Base-by-base conservation (phyloP, 30 jellyfish, hydroid and myxozoan genomes). In the Pelagia noctiluca region DNA sequence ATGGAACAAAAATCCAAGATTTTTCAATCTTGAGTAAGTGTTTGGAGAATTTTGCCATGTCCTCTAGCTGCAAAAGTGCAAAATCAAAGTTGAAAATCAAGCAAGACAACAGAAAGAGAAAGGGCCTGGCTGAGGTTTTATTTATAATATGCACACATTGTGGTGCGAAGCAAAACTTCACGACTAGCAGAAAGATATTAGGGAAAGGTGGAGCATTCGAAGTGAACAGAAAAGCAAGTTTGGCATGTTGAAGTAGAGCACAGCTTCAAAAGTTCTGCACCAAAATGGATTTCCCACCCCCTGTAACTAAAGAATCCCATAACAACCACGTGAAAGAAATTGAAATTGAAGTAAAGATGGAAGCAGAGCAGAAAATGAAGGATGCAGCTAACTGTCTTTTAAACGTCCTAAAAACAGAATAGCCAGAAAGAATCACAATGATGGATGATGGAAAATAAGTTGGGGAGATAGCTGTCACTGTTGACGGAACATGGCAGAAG, bases 401-500 rank as follows among this genome's bases (percentile, higher is more conserved):
- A 18, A 79, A 23, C 8, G 12, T 62, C 21, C 50, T 33, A 5
- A 57, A 10, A 19, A 77, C 13, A 21, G 87, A 57, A 16, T 2
- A 77, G 30, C 66, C 80, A 54, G 68, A 57, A 32, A 23, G 16
- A 13, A 77, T 77, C 35, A 8, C 24, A 12, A 50, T 53, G 31
- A 36, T 2, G 32, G 88, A 32, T 33, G 69, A 54, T 77, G 88
- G 86, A n/a, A 34, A 1, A 31, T 29, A 47, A 35, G 34, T 61
- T 2, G 78, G 68, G 11, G 60, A 60, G 34, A 79, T 77, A 8
- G 50, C 79, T 2, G 88, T 77, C 8, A 16, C 86, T 75, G 60
- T 49, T 71, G 83, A 71, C 24, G 65, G 65, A 46, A 71, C 83
- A 42, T 71, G 86, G 86, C 86, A 74, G 31, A 75, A 77, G 69